Evolutionary conservation across 2,797 vertebrate genomes (phyloP), one percentile per base, ranked within the genome.

Genomic region (Bradypodion ventrale): DNA sequence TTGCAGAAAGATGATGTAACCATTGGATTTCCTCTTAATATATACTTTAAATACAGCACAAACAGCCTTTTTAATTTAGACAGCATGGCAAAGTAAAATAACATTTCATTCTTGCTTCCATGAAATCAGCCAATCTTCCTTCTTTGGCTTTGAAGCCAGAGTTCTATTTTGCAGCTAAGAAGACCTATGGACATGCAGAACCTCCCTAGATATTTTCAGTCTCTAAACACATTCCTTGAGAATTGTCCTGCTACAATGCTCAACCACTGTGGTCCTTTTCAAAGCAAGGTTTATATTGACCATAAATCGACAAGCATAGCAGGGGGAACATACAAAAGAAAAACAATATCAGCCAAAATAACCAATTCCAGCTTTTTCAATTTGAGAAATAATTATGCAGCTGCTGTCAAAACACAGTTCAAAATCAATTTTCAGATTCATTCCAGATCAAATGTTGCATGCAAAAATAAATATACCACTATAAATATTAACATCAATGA

Each of bases 1-100:
- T 87, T 85, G 46, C 52, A 86, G 74, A 87, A 89, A 74, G 46
- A 79, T 88, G 88, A 90, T 92, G 85, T 78, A 84, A 85, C 76
- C 52, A 87, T 69, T 86, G 82, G 42, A 63, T 52, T 82, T 63
- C 83, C 16, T 25, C 52, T 75, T 84, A 63, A 82, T 89, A 80
- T 87, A 77, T 40, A 10, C 63, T 66, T 68, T 89, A 44, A 1
- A 88, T 83, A 85, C 83, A 60, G 23, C 49, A n/a, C 27, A 59
- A 7, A n/a, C 15, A 40, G n/a, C 25, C 29, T 15, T 80, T 91
- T 90, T 70, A 83, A 85, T 87, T 88, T 15, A 56, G 79, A 91
- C 84, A 84, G 63, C 86, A 29, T 42, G 75, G 32, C 79, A 15
- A 69, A 84, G 78, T 91, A 88, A 7, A 78, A 82, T 78, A 59